A percentile compares a stretch with the other conserved stretches of the same genome.
Evolutionary conservation across 2,888 invertebrate genomes (phyloP).

Genomic region (Microlaimidae sp.): DNA sequence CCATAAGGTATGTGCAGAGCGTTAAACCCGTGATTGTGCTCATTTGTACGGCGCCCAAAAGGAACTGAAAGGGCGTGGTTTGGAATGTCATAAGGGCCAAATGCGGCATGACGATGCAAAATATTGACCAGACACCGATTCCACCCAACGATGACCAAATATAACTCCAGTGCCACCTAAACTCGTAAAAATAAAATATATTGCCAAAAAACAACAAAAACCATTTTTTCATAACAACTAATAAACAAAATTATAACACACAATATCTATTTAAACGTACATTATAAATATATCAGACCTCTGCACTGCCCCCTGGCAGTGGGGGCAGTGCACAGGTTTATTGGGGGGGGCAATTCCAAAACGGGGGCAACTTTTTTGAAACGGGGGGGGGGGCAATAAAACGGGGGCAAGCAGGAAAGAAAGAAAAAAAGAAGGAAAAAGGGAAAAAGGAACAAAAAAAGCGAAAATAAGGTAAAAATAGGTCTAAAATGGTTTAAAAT

Average conservation of each 20-base stretch:
- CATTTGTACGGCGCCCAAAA: conserved; percentile 10
- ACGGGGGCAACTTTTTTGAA: too few relatives aligned
- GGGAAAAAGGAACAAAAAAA: too few relatives aligned
- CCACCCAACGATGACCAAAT: conserved; percentile 30
- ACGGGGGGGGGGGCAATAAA: too few relatives aligned
- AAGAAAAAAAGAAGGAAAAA: too few relatives aligned
- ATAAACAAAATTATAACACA: neutral
- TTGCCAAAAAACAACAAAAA: neutral
- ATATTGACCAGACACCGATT: conserved; percentile 26
- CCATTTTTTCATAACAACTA: neutral
- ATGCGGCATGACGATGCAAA: conserved; percentile 29
- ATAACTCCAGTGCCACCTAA: conserved; percentile 15
- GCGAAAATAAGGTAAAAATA: too few relatives aligned
- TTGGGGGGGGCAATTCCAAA: too few relatives aligned
- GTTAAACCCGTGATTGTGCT: conserved; percentile 44
- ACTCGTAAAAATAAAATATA: too few relatives aligned
- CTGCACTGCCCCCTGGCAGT: too few relatives aligned
- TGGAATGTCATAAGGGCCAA: conserved; percentile 34
- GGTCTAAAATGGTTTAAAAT: too few relatives aligned
- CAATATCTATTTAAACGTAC: neutral
- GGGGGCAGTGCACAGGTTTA: too few relatives aligned
- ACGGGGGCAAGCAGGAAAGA: too few relatives aligned
- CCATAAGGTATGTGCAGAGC: conserved; percentile 48
- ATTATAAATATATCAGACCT: neutral
- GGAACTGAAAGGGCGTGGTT: conserved; percentile 27